Evolutionary conservation across 2,888 invertebrate species (phyloP).

Genomic region (Papilio elwesi): DNA sequence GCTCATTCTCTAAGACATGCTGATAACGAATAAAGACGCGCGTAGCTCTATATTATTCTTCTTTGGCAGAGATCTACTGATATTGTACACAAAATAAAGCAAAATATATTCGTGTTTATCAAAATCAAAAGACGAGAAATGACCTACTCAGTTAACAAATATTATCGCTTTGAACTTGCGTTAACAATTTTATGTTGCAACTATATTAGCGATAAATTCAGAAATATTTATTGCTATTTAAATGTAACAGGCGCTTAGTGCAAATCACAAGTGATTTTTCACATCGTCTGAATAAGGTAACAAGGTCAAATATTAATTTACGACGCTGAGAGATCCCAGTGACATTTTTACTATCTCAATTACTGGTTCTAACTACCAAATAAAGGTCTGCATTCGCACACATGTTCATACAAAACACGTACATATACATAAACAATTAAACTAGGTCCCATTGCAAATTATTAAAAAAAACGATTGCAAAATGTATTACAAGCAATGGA

Average conservation of each 20-base stretch:
- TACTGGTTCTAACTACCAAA: too few species aligned
- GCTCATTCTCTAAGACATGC: background rate
- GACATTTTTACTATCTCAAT: too few species aligned
- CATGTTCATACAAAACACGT: too few species aligned
- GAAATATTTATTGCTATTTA: background rate
- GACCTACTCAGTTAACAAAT: too few species aligned
- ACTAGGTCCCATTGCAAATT: too few species aligned
- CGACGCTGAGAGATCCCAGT: background rate
- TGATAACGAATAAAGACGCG: background rate
- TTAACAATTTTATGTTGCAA: background rate
- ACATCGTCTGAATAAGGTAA: too few species aligned
- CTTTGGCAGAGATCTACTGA: background rate
- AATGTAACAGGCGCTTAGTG: background rate
- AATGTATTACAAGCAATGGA: background rate
- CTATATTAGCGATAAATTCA: background rate
- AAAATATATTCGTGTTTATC: too few species aligned
- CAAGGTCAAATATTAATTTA: too few species aligned
- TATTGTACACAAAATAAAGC: background rate
- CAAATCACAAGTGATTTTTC: background rate
- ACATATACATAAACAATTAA: too few species aligned
- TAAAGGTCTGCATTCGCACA: too few species aligned
- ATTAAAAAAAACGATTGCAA: background rate
- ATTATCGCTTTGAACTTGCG: too few species aligned
- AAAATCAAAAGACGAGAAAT: background rate
- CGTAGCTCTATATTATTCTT: background rate